Conservation (phyloP, 2,797 vertebrate genomes). For the Diglossa cyanea region DNA sequence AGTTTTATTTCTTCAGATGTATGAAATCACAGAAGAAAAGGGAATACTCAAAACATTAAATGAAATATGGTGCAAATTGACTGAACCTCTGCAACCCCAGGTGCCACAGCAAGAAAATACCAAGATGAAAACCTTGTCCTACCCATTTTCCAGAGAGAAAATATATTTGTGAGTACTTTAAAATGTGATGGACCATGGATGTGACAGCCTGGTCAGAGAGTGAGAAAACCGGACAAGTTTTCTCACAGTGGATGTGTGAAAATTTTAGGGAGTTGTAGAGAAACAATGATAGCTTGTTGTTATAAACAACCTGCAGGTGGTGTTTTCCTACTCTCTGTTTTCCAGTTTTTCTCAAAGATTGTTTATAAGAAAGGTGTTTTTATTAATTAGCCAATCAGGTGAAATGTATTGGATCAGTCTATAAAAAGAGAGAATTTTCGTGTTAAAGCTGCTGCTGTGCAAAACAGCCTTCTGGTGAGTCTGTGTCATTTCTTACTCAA, state of each 20-base stretch:
- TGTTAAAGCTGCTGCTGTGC: not conserved
- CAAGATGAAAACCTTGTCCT: slow-evolving; percentile 86
- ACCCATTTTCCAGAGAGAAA: slow-evolving; percentile 94
- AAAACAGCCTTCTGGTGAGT: not conserved
- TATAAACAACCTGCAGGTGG: not conserved
- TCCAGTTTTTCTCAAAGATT: not conserved
- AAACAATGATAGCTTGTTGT: not conserved
- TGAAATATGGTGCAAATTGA: slow-evolving; percentile 79
- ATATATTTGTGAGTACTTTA: slow-evolving; percentile 89
- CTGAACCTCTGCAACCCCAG: slow-evolving; percentile 86
- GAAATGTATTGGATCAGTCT: not conserved
- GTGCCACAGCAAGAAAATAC: slow-evolving; percentile 78
- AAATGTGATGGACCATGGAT: not conserved
- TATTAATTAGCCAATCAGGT: not conserved
- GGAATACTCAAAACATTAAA: slow-evolving; percentile 82
- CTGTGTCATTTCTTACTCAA: not conserved
- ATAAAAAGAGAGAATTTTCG: not conserved
- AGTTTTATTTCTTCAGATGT: slow-evolving; percentile 78
- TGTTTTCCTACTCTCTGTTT: not conserved
- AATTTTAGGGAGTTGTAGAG: not conserved
- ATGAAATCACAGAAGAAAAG: slow-evolving; percentile 84
- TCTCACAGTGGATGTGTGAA: not conserved
- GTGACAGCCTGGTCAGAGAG: not conserved
- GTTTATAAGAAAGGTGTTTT: not conserved
- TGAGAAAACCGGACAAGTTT: not conserved